Percentiles rank a stretch among this genome's conserved stretches.
Evolutionary conservation across 2,797 vertebrate genomes (phyloP).

Genomic region (Threskiornis aethiopicus): DNA sequence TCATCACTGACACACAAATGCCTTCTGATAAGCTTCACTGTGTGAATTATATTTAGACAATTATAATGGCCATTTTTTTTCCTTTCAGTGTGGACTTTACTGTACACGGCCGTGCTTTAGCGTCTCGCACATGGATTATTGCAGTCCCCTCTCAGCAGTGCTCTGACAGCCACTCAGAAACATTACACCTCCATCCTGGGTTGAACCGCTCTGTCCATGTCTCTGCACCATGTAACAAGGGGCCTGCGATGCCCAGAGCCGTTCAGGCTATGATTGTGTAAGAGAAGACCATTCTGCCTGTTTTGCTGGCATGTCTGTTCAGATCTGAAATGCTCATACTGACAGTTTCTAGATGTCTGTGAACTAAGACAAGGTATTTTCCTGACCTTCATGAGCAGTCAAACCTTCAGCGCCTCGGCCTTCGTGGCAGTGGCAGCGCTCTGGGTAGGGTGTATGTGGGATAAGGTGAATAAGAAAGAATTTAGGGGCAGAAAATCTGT

Average conservation of each 20-base stretch:
- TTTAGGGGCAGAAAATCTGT: neutral
- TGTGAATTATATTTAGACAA: neutral
- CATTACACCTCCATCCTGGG: neutral
- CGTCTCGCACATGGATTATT: accelerated
- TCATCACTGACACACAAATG: neutral
- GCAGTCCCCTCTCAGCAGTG: neutral
- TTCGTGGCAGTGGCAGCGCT: neutral
- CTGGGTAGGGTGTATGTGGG: neutral
- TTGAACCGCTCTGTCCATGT: neutral
- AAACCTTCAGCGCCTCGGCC: neutral
- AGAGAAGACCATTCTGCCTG: neutral
- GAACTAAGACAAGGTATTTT: neutral
- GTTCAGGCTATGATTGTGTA: neutral
- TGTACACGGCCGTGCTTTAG: neutral
- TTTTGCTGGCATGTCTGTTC: neutral
- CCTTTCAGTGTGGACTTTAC: neutral
- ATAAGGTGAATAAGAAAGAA: neutral
- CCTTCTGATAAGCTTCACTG: neutral
- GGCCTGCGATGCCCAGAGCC: neutral
- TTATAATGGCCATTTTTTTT: neutral
- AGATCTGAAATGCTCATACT: neutral
- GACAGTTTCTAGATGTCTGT: neutral
- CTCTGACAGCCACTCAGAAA: neutral
- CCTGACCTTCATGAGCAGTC: neutral
- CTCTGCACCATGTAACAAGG: neutral